Evolutionary conservation across 1,140 invertebrate species (phyloP), one percentile per base, ranked within the genome.

Genomic region (Orchesella cincta): DNA sequence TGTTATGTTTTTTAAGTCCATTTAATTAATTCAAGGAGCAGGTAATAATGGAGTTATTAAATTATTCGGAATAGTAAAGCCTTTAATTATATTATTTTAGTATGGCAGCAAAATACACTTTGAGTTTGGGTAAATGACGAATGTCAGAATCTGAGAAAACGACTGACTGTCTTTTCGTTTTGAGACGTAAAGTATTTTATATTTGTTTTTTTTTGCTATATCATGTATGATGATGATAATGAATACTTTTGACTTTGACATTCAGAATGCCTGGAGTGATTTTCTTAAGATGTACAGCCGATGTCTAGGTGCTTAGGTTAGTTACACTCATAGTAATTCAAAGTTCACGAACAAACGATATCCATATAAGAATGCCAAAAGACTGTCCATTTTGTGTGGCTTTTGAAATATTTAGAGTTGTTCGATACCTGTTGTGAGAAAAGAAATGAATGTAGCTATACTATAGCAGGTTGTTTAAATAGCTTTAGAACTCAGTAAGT

Each of bases 261-360:
- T 18, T 57, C 54, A 57, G 26, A 5, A 67, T 67, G 29, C 33
- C 14, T 23, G 33, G 33, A 67, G 14, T 12, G 62, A 31, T 31
- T 31, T 29, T 18, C 33, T n/a, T n/a, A n/a, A 12, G 33, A 67
- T 57, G 54, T 57, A 57, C 26, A 57, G 54, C 12, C 12, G 54
- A 67, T 18, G 26, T 29, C n/a, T 67, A 67, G 62, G 62, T 67
- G 62, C 62, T 67, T 67, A 67, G 62, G 62, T 67, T 67, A 31
- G 23, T 8, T 67, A 67, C 8, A 23, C 8, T 12, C 29, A 31
- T 29, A 12, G 33, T 57, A 57, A 26, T 57, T 12, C 8, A 12
- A 31, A 8, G 8, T 33, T 33, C 29, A 29, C 8, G 31, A 67
- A 67, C 5, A 31, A 67, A 14, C 14, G 8, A 67, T 67, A 33